Evolutionary conservation across 2,888 invertebrate species (phyloP).

Genomic region (Tetramorium bicarinatum): DNA sequence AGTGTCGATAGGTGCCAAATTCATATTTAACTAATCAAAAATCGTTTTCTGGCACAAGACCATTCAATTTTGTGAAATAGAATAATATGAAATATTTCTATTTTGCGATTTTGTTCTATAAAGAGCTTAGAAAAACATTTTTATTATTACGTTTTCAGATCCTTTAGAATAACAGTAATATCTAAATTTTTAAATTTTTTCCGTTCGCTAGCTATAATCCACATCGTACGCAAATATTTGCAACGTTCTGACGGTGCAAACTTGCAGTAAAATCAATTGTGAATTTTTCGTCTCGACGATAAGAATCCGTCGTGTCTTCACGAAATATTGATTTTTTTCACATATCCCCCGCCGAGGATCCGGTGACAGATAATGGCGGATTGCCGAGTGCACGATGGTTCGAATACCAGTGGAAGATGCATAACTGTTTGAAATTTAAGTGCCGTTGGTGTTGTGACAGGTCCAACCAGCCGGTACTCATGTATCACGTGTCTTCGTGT

Average conservation of each 20-base stretch:
- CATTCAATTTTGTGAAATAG: neutral
- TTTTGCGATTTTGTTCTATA: neutral
- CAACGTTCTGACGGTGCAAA: neutral
- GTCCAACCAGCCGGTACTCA: slow-evolving; percentile 66
- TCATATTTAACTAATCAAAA: neutral
- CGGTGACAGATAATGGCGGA: slow-evolving; percentile 57
- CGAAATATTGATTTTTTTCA: slow-evolving; percentile 73
- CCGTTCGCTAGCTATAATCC: neutral
- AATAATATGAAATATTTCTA: slow-evolving; percentile 7
- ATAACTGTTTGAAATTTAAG: slow-evolving; percentile 78
- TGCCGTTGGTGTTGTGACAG: slow-evolving; percentile 79
- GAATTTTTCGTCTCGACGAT: slow-evolving; percentile 9
- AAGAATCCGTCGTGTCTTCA: slow-evolving; percentile 40
- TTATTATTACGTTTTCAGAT: neutral
- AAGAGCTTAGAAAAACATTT: neutral
- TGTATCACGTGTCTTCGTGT: slow-evolving; percentile 73
- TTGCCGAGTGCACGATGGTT: slow-evolving; percentile 33
- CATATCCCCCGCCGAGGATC: slow-evolving; percentile 47
- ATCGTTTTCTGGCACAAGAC: neutral
- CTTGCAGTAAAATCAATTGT: neutral
- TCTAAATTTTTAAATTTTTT: neutral
- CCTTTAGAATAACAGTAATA: neutral
- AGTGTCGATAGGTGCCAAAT: neutral
- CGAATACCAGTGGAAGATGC: slow-evolving; percentile 69
- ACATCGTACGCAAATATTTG: neutral